Base-by-base conservation (phyloP, 2,113 vertebrate genomes). In the Lasiurus borealis region DNA sequence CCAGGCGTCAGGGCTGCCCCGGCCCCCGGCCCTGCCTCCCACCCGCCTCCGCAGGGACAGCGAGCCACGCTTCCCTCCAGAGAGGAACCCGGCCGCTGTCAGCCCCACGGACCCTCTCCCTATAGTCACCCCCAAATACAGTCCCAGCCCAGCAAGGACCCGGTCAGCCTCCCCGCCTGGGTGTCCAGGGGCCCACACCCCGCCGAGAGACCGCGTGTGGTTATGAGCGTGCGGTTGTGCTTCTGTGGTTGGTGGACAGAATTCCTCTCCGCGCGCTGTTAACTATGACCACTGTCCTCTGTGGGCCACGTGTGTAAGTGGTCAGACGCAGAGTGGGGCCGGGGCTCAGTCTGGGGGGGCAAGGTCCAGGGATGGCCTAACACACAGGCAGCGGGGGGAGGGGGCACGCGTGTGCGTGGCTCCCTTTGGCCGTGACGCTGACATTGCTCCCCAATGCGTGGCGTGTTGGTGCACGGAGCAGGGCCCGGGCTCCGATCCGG, bases 141-240 rank as follows among this genome's bases (percentile, higher is more conserved):
- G 77, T 88, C 77, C 96, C 95, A 50, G 69, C 86, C 54, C 95
- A 34, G 54, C 85, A 46, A 85, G 88, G 93, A 84, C 36, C 95
- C 54, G 6, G 75, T 75, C 44, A 4, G 75, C 66, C 91, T 93
- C 86, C 95, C 96, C 36, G 59, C 1, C 23, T 93, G 93, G n/a
- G 62, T 96, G 94, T 95, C 96, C 96, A 96, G 94, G 93, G 90
- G 92, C 95, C 77, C 92, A 21, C 95, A 84, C 69, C 36, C 0
- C 66, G 88, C 92, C 94, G 50, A 87, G 94, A 40, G 40, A 40
- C 40, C n/a, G n/a, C n/a, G n/a, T 40, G 40, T 40, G 40, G 40
- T 40, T 40, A 40, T 40, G 40, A 40, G 40, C 40, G 40, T 40
- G 40, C 40, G 40, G 40, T 40, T 40, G 3, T 40, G 40, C 40